phyloP scores from a whole-genome alignment of 2,797 vertebrate genomes.

The Rhinophrynus dorsalis region DNA sequence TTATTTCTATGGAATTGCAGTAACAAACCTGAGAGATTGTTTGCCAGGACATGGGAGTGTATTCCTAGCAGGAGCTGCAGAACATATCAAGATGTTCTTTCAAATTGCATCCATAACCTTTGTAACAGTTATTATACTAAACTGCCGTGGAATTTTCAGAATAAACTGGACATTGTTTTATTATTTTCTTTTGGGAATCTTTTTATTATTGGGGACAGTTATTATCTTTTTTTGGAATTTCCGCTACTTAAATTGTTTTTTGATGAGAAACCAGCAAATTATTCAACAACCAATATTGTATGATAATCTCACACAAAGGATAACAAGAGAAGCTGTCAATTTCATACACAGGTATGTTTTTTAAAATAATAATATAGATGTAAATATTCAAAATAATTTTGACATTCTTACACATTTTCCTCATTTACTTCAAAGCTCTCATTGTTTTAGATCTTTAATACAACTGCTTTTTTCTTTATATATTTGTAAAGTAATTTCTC shows the following conservation, averaged over 20 bases:
- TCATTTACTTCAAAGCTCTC: no score
- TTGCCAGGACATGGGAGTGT: constrained; percentile 73
- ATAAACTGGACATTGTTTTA: constrained; percentile 49
- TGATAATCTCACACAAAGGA: constrained; percentile 79
- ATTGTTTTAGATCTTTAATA: no score
- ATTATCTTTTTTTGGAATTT: constrained; percentile 62
- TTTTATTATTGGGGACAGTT: neutral
- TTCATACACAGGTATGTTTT: constrained; percentile 75
- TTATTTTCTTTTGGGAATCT: constrained; percentile 30
- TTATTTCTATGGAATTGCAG: constrained; percentile 80
- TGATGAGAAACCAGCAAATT: constrained; percentile 74
- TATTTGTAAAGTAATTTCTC: no score
- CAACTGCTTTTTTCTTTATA: no score
- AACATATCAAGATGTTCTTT: constrained; percentile 47
- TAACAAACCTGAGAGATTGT: constrained; percentile 87
- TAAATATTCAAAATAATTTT: no score
- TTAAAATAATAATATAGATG: no score
- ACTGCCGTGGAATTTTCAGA: constrained; percentile 52
- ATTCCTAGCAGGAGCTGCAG: constrained; percentile 55
- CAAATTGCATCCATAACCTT: constrained; percentile 43
- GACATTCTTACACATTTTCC: no score
- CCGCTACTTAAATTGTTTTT: constrained; percentile 82
- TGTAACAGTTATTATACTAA: constrained; percentile 56
- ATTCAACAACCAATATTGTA: constrained; percentile 78
- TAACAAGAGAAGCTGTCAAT: constrained; percentile 72